Evolutionary conservation across 2,888 invertebrate genomes (phyloP), one percentile per base, ranked within the genome.

Genomic region (Calameuta idolon): DNA sequence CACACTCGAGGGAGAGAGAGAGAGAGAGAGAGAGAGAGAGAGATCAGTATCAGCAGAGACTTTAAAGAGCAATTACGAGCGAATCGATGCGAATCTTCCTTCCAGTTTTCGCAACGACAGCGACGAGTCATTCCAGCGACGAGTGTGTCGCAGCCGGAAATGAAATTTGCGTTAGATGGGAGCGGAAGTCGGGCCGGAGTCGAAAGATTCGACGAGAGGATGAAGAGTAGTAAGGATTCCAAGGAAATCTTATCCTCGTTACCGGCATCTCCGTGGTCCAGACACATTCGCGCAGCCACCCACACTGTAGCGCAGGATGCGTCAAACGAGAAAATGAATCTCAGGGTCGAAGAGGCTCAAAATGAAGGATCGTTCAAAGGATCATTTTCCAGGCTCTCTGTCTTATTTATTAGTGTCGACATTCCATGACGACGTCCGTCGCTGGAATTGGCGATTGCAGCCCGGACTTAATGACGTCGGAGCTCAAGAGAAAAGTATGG

Each of bases 161-260:
- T 71, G 33, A 71, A 71, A 71, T 31, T 71, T 71, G 71, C 71
- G 34, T 71, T 71, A 71, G 55, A 55, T 55, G 23, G 23, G 31
- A 34, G 1, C 71, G 71, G 71, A 71, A 34, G 71, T 31, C 71
- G 71, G 11, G 34, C 4, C 12, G 31, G 2, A 33, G 71, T 33
- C 12, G 31, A 71, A 55, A 2, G 55, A 55, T 55, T 55, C 55
- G 71, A 71, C 71, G 34, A 9, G 71, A 23, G 71, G 31, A 12
- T 4, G 33, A 23, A 31, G 71, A 31, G 71, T 0, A 23, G 71
- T 71, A 9, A 9, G 23, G 31, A 71, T 71, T 71, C 71, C 33
- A 34, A 71, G 12, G 71, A 31, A 71, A 71, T 71, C 71, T 12
- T 71, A 71, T 71, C 71, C 71, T 71, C 71, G 71, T 71, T 71